phyloP scores from a whole-genome alignment of 2,113 vertebrate species.

The Gallinago undulata region DNA sequence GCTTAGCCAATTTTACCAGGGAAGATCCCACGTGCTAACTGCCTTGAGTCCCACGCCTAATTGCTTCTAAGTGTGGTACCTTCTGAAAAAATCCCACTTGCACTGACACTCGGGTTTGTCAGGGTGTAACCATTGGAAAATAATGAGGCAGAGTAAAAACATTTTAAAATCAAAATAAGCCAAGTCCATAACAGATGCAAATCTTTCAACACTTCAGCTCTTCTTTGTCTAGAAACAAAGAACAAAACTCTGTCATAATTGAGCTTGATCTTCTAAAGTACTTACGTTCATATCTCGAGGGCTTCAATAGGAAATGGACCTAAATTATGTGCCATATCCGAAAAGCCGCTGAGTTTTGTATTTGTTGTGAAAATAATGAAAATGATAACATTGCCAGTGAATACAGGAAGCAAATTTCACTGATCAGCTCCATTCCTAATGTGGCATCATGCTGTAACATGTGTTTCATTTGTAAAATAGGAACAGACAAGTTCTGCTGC shows the following conservation, averaged over 20 bases:
- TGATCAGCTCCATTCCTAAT: background rate
- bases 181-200: background rate
- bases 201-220: constrained; percentile 13
- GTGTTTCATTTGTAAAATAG: constrained; percentile 1
- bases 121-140: constrained; percentile 1
- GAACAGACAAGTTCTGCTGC: background rate
- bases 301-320: background rate
- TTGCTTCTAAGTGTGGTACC: background rate
- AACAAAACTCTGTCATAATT: background rate
- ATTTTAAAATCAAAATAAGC: background rate
- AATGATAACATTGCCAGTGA: background rate
- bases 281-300: background rate
- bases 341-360: background rate
- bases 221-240: constrained; percentile 31
- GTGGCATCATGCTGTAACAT: background rate
- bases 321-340: background rate
- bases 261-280: background rate
- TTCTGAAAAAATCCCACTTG: constrained; percentile 10
- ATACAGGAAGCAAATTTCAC: constrained; percentile 17
- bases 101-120: background rate
- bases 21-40: background rate
- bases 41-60: background rate
- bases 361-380: constrained; percentile 6
- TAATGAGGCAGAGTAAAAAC: background rate
- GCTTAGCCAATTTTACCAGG: background rate